These are phyloP conservation scores for Bambusicola thoracicus DNA, from an alignment of 2,113 vertebrate genomes.

Conservation along the genomic window DNA sequence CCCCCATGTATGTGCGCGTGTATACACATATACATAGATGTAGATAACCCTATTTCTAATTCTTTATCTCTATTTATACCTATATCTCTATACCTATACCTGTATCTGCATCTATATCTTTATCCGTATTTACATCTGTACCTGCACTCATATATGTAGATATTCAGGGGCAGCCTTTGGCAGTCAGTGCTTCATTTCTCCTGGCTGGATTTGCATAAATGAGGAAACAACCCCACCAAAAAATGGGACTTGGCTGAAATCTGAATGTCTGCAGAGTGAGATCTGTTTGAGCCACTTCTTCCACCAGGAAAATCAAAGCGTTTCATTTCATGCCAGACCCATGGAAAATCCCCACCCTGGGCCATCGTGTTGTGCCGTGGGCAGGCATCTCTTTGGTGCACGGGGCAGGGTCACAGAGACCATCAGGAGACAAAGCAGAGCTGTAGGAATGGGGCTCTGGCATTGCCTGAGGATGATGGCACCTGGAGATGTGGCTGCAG, in stretches of 20 bases:
- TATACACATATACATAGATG: rapidly evolving
- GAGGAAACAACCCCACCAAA: not conserved
- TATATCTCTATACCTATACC: not conserved
- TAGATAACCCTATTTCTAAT: not conserved
- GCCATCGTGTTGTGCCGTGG: not conserved
- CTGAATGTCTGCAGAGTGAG: rapidly evolving
- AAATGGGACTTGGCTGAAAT: not conserved
- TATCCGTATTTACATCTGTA: no score
- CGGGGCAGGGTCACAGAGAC: not conserved
- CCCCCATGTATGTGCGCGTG: rapidly evolving
- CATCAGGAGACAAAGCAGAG: not conserved
- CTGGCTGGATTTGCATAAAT: not conserved
- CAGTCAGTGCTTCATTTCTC: not conserved
- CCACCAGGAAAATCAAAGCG: not conserved
- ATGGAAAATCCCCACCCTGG: not conserved
- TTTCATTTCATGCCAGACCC: not conserved
- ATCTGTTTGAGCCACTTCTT: not conserved
- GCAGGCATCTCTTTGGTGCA: not conserved
- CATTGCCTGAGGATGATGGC: not conserved
- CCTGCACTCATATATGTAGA: not conserved
- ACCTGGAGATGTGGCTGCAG: not conserved
- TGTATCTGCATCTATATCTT: no score
- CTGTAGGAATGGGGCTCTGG: not conserved
- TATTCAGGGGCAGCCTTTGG: not conserved
- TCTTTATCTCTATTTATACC: not conserved